phyloP scores from a whole-genome alignment of 2,113 vertebrate genomes.

The Butorides virescens region DNA sequence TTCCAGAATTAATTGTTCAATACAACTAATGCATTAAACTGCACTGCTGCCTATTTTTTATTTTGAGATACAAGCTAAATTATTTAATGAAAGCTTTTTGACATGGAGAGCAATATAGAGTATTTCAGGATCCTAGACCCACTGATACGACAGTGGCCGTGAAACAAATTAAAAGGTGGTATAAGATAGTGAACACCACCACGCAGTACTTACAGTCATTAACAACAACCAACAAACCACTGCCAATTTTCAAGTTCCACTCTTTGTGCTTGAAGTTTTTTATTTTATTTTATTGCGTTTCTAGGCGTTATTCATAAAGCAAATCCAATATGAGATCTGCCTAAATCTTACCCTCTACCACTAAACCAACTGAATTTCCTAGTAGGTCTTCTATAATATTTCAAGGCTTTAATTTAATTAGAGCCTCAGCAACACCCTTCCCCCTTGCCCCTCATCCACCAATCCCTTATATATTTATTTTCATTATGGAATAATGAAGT shows the following conservation, averaged over 20 bases:
- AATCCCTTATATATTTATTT: background rate
- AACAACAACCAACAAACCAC: background rate
- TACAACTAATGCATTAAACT: background rate
- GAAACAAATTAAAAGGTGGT: background rate
- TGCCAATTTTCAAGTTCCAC: background rate
- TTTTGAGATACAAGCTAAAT: background rate
- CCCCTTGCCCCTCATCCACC: rapidly evolving
- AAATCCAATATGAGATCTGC: background rate
- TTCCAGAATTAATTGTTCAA: background rate
- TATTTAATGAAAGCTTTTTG: background rate
- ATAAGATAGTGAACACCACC: background rate
- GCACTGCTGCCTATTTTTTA: background rate
- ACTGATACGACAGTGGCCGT: background rate
- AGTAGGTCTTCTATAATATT: background rate
- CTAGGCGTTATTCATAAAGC: background rate
- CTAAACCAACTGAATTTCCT: background rate
- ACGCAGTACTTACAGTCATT: background rate
- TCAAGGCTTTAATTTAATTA: background rate
- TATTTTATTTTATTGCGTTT: too few relatives aligned
- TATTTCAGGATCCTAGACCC: background rate
- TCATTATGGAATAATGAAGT: background rate
- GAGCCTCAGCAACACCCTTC: background rate
- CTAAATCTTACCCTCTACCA: background rate
- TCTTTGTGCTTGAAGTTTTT: background rate
- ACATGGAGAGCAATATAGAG: background rate